These are phyloP conservation scores for Lypha dubia DNA, from an alignment of 2,888 invertebrate species.

Conservation along the genomic window DNA sequence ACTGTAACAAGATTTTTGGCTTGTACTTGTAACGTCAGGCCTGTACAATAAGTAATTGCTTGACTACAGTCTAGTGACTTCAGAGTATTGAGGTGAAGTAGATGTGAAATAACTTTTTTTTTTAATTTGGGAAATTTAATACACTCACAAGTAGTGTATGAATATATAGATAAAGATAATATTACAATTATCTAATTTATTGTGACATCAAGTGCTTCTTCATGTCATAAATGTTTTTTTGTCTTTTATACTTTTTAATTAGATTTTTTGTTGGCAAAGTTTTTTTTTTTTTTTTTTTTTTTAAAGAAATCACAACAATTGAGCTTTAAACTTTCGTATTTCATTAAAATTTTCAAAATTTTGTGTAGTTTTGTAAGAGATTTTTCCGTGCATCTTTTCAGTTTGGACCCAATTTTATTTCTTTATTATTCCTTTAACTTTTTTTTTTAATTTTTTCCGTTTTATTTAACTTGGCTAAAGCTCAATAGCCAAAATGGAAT, in stretches of 20 bases:
- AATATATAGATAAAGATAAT: too few species aligned
- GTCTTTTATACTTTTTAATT: too few species aligned
- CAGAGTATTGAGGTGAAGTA: neutral
- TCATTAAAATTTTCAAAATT: neutral
- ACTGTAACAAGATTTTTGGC: slow-evolving; percentile 32
- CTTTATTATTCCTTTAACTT: neutral
- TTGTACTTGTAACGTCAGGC: slow-evolving; percentile 18
- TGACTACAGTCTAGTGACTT: slow-evolving; percentile 34
- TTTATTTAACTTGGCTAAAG: slow-evolving; percentile 24
- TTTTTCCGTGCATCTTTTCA: slow-evolving; percentile 11
- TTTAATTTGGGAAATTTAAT: neutral
- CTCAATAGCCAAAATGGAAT: slow-evolving; percentile 35
- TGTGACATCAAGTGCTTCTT: too few species aligned
- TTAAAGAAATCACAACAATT: too few species aligned
- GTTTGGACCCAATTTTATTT: neutral
- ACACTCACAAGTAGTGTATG: too few species aligned
- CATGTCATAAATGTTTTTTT: too few species aligned
- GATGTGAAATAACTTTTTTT: neutral
- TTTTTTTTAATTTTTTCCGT: slow-evolving; percentile 19
- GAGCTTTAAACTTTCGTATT: slow-evolving; percentile 7
- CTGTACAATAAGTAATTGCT: slow-evolving; percentile 22
- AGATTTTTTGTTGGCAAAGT: too few species aligned
- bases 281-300: too few species aligned
- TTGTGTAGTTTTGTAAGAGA: slow-evolving; percentile 4
- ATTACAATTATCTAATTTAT: too few species aligned